These are phyloP conservation scores for Nomada ferruginata DNA, from an alignment of 2,888 invertebrate species.

Conservation along the genomic window DNA sequence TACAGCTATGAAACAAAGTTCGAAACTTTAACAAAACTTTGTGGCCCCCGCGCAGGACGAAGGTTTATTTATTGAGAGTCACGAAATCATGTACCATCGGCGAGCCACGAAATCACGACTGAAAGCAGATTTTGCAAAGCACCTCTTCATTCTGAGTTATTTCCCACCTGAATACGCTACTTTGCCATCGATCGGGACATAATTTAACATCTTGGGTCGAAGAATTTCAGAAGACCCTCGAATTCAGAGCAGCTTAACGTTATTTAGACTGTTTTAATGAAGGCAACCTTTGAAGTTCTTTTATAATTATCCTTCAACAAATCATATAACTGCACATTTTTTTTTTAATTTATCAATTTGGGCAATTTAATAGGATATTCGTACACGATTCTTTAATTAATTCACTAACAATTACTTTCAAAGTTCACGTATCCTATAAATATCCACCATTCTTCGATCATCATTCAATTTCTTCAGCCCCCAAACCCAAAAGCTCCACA, in stretches of 20 bases:
- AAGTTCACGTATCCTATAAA: no score
- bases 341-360: no score
- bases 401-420: no score
- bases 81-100: slow-evolving; percentile 27
- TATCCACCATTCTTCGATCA: no score
- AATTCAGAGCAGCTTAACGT: slow-evolving; percentile 6
- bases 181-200: slow-evolving; percentile 15
- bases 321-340: no score
- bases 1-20: neutral
- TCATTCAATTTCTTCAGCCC: no score
- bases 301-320: neutral
- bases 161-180: slow-evolving; percentile 21
- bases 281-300: neutral
- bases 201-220: neutral
- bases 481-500: no score
- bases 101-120: slow-evolving; percentile 9
- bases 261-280: slow-evolving; percentile 8
- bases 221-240: neutral
- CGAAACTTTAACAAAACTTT: neutral
- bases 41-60: neutral
- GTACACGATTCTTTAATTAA: no score
- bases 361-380: no score
- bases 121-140: slow-evolving; percentile 17
- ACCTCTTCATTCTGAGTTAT: slow-evolving; percentile 15
- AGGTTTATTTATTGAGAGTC: slow-evolving; percentile 19